phyloP scores from a whole-genome alignment of 2,888 invertebrate species.

The Escarpia spicata region DNA sequence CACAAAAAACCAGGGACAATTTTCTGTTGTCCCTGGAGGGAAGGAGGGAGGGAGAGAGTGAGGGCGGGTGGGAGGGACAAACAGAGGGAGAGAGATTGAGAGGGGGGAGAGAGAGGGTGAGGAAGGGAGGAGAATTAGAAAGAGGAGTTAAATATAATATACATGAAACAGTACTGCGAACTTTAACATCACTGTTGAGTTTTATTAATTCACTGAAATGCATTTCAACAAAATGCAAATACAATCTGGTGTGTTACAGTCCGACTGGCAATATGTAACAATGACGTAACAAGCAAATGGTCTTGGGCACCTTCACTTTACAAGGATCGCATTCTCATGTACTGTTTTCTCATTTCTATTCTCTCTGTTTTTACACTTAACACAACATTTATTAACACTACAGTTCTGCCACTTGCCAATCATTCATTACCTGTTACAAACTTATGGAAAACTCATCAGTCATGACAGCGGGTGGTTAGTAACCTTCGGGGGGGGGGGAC shows the following conservation, averaged over 20 bases:
- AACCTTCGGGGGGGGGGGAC: background rate
- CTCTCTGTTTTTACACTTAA: background rate
- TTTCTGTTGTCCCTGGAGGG: no score
- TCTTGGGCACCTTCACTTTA: background rate
- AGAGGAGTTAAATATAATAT: background rate
- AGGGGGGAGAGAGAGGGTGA: no score
- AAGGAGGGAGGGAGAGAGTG: no score
- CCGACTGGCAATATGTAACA: background rate
- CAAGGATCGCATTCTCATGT: background rate
- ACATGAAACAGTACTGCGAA: background rate
- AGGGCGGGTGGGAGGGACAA: no score
- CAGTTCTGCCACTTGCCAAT: background rate
- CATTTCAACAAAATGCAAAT: constrained; percentile 12
- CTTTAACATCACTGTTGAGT: background rate
- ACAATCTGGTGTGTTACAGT: background rate
- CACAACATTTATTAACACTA: background rate
- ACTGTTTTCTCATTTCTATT: background rate
- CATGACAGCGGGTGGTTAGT: background rate
- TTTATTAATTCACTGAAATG: constrained; percentile 1
- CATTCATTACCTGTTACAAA: background rate
- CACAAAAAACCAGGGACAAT: no score
- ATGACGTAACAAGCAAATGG: background rate
- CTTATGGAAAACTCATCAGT: background rate
- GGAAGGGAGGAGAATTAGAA: no score
- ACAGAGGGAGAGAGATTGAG: no score